Evolutionary conservation across 2,113 vertebrate genomes (phyloP).

Genomic region (Pogonocichla stellata): DNA sequence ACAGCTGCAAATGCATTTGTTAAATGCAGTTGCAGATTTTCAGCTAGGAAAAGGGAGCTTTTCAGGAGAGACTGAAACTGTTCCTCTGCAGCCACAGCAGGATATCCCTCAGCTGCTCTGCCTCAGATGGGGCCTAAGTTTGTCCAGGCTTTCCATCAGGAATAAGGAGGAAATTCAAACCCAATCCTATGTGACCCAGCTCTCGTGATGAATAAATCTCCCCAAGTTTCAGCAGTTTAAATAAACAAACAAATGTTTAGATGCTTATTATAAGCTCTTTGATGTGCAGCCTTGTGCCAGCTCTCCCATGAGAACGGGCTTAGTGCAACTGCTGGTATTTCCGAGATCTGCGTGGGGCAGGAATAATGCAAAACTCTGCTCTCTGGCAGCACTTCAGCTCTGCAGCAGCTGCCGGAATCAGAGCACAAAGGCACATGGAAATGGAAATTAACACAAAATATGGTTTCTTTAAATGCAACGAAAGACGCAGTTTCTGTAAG

Average conservation of each 20-base stretch:
- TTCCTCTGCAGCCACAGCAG: not conserved
- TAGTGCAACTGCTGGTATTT: constrained; percentile 38
- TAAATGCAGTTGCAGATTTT: not conserved
- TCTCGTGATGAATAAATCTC: constrained; percentile 1
- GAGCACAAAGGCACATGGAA: not conserved
- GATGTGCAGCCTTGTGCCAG: constrained; percentile 34
- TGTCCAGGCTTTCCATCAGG: not conserved
- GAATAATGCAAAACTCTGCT: not conserved
- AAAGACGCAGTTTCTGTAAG: not conserved
- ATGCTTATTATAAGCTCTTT: constrained; percentile 54
- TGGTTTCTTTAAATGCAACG: not conserved
- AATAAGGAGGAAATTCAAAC: not conserved
- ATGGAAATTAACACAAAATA: not conserved
- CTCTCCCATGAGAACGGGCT: constrained; percentile 46
- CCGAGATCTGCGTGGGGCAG: not conserved
- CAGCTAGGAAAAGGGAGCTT: not conserved
- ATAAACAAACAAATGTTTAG: constrained; percentile 62
- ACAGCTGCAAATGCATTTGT: not conserved
- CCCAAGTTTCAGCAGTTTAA: constrained; percentile 1
- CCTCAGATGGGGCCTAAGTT: not conserved
- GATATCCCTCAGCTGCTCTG: not conserved
- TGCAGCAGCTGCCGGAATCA: constrained; percentile 11
- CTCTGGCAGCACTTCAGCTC: constrained; percentile 18
- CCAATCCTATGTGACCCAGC: not conserved
- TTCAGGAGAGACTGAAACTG: not conserved